Base-by-base conservation (phyloP, 2,888 invertebrate genomes). In the Isoperla grammatica region DNA sequence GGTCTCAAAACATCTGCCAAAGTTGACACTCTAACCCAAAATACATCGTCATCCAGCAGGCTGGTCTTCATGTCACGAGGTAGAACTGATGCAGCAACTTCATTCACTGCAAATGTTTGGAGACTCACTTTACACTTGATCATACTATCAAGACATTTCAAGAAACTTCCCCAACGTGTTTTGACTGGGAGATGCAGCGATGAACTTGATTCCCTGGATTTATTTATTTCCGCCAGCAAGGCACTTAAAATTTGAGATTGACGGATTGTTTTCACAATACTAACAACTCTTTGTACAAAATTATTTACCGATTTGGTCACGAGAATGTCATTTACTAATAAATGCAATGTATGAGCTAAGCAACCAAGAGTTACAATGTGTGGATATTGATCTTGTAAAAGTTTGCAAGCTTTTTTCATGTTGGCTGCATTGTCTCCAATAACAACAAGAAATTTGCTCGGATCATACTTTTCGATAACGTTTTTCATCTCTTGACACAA, bases 351-450 rank as follows among this genome's bases (percentile, higher is more conserved):
- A 50, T 63, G 64, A 39, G 64, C 61, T 45, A 64, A 58, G 48
- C 64, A 64, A 2, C 63, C 64, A 9, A 63, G 54, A 40, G 59
- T 53, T 43, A 50, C 11, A 8, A 58, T 5, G 23, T 57, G 56
- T 1, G 61, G 61, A 59, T 58, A 61, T 19, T 49, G 53, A 40
- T 56, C 58, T 48, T 62, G 5, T 4, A 63, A 17, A 9, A 56
- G 9, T 43, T 54, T 23, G 15, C 53, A 57, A 2, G 59, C 61
- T 39, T 57, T 59, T 42, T 60, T 56, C 59, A 63, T 64, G 53
- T 63, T 63, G n/a, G 61, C 49, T 11, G 63, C 62, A 56, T 65
- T 63, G 56, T 63, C 65, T n/a, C 60, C 63, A 55, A 63, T 64
- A 15, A 64, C 62, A 13, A 62, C 60, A 17, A 64, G 35, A 61